Evolutionary conservation across 2,888 invertebrate species (phyloP), one percentile per base, ranked within the genome.

Genomic region (Odontocerum albicorne): DNA sequence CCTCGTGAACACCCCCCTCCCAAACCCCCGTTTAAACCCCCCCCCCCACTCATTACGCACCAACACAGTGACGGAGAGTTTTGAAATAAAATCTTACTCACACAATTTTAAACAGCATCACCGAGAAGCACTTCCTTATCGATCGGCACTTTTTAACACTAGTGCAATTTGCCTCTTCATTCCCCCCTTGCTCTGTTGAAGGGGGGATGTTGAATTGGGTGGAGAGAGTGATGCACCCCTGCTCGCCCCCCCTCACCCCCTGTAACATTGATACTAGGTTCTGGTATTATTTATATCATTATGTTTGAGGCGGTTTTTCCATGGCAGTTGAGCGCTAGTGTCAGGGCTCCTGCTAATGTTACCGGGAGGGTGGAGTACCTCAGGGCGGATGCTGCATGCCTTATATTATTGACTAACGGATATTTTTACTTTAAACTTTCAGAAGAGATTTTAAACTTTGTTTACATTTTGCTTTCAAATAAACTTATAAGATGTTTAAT

Each of bases 81-180:
- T 75, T 75, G 76, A 79, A 79, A 80, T 80, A 80, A 80, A 80
- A 80, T 79, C 77, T 60, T 57, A 60, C 60, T 57, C 60, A 60
- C 79, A 75, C 79, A 79, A 79, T 80, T 80, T 80, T 80, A 80
- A 80, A 57, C 60, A 60, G 60, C 60, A 60, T 60, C 59, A 59
- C 55, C 51, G 53, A 19, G 57, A 47, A 51, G 79, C 80, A 80
- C 79, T 80, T 80, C 80, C 79, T 79, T 80, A 80, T 80, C 79
- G 80, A 80, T 80, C 79, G 75, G 70, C 73, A 78, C 70, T 80
- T 80, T 80, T 80, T 80, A 79, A 78, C 79, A 75, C 79, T 70
- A 72, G 68, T 70, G 57, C 60, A 60, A 60, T 60, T 60, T 60
- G 60, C 60, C 60, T 60, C 68, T 68, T 68, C 66, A 65, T 63